These are phyloP conservation scores for Maconellicoccus hirsutus DNA, from an alignment of 1,140 invertebrate genomes.

Conservation along the genomic window DNA sequence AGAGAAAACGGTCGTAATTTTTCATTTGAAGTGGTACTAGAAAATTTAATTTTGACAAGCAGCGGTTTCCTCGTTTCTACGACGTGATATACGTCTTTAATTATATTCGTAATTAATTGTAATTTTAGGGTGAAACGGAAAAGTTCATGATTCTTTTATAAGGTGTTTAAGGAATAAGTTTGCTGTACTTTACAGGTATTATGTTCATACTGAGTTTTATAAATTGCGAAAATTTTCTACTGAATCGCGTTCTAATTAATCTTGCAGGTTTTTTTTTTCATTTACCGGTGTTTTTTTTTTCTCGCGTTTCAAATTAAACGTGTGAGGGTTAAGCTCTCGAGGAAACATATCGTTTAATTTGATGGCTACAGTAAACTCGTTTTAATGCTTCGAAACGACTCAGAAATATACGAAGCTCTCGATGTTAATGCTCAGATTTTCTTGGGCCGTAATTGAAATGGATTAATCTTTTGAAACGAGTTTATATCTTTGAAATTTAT, in stretches of 20 bases:
- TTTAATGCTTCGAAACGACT: too few species aligned
- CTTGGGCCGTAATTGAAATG: too few species aligned
- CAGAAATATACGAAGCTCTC: too few species aligned
- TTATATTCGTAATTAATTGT: neutral
- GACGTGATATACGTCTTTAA: neutral
- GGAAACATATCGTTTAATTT: too few species aligned
- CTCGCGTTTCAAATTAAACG: neutral
- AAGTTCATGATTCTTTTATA: neutral
- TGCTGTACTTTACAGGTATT: neutral
- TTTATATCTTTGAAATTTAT: too few species aligned
- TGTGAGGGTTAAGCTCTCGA: too few species aligned
- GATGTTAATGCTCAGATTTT: too few species aligned
- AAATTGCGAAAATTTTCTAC: neutral
- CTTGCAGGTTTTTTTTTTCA: neutral
- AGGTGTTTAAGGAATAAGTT: neutral
- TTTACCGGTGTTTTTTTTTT: neutral
- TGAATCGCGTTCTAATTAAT: neutral
- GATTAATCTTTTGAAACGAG: too few species aligned
- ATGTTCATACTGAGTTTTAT: neutral
- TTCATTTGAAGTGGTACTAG: neutral
- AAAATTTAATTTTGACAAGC: neutral
- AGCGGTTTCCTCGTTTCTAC: slow-evolving; percentile 1
- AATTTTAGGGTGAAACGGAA: neutral
- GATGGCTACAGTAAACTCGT: too few species aligned
- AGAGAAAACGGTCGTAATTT: neutral